phyloP scores from a whole-genome alignment of 2,888 invertebrate genomes.

The Lithodes maja region DNA sequence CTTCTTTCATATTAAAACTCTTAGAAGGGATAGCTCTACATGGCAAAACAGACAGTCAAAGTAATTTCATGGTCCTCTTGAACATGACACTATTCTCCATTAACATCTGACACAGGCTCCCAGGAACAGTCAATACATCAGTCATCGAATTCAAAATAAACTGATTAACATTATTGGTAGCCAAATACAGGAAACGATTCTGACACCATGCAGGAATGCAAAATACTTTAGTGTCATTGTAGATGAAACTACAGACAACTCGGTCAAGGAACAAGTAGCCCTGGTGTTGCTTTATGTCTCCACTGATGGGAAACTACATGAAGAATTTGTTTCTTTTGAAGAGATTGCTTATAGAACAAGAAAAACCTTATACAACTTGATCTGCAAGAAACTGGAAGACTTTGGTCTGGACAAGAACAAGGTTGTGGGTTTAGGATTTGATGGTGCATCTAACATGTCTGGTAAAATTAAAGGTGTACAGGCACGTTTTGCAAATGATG shows the following conservation, averaged over 20 bases:
- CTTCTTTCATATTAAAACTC: too few species aligned
- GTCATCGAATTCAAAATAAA: conserved; percentile 27
- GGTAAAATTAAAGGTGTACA: conserved; percentile 31
- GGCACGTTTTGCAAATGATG: conserved; percentile 31
- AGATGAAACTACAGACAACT: conserved; percentile 13
- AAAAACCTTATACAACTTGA: conserved; percentile 25
- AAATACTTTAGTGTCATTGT: conserved; percentile 25
- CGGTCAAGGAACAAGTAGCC: conserved; percentile 25
- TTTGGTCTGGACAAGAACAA: conserved; percentile 4
- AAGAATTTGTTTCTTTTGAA: conserved; percentile 30
- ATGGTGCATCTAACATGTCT: conserved; percentile 30
- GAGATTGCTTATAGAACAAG: conserved; percentile 1
- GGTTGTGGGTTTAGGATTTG: conserved; percentile 23
- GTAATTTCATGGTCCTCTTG: conserved; percentile 26
- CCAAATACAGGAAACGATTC: conserved; percentile 26
- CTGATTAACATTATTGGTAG: conserved; percentile 23
- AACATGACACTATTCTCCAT: conserved; percentile 25
- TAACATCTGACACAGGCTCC: conserved; percentile 20
- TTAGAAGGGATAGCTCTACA: too few species aligned
- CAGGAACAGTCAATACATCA: conserved; percentile 21
- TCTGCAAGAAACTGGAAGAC: conserved; percentile 28
- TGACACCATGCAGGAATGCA: conserved; percentile 23
- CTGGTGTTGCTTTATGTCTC: conserved; percentile 14
- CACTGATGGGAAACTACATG: conserved; percentile 17
- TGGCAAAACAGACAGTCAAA: background rate